Conservation (phyloP, 2,113 vertebrate species). For the Ardeotis arabs region DNA sequence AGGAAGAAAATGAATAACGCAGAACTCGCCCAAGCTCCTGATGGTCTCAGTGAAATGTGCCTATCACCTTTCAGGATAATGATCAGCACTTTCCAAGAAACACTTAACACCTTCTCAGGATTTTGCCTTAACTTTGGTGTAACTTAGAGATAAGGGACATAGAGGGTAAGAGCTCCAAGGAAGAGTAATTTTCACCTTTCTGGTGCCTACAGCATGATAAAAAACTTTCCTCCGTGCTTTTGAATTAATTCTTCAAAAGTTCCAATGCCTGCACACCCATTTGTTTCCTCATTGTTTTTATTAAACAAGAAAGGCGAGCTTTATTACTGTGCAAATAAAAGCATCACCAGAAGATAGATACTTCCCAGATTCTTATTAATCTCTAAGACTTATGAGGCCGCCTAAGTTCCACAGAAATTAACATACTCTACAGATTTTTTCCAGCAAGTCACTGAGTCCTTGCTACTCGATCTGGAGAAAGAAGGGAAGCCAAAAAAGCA, state of each 20-base stretch:
- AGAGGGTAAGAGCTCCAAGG: constrained; percentile 24
- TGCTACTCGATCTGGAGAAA: background rate
- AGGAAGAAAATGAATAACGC: background rate
- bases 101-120: background rate
- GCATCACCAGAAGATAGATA: constrained; percentile 83
- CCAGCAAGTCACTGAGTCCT: constrained; percentile 52
- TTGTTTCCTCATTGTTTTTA: constrained; percentile 86
- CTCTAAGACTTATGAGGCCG: constrained; percentile 81
- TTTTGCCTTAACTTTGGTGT: constrained; percentile 22
- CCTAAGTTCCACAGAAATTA: constrained; percentile 80
- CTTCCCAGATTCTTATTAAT: constrained; percentile 84
- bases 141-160: constrained; percentile 28
- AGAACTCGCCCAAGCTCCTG: background rate
- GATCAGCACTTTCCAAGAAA: background rate
- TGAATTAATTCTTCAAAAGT: constrained; percentile 84
- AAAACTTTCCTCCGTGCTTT: constrained; percentile 72
- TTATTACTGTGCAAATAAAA: constrained; percentile 84
- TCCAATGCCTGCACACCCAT: constrained; percentile 81
- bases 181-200: constrained; percentile 68
- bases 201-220: constrained; percentile 72
- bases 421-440: constrained; percentile 79
- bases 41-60: background rate
- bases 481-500: background rate
- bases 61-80: background rate
- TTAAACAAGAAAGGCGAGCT: constrained; percentile 84